Conservation (phyloP, 2,888 invertebrate species). For the Limenitis camilla region DNA sequence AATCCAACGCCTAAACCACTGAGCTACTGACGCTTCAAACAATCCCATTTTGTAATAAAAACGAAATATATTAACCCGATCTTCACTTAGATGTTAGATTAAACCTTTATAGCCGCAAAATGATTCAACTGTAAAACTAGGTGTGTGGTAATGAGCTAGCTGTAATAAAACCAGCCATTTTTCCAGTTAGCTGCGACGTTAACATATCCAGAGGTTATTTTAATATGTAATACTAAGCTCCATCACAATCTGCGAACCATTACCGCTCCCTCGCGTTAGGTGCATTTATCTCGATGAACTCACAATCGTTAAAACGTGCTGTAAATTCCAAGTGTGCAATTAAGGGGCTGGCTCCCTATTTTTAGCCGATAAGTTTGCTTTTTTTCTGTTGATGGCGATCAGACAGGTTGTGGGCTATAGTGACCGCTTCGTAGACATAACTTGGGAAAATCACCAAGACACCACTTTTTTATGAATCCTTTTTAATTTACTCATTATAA, state of each 20-base stretch:
- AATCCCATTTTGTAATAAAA: too few relatives aligned
- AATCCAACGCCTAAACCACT: too few relatives aligned
- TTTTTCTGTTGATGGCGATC: constrained; percentile 37
- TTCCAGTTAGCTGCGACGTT: background rate
- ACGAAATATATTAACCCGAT: too few relatives aligned
- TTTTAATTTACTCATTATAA: background rate
- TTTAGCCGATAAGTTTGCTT: constrained; percentile 53
- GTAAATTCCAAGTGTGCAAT: constrained; percentile 65
- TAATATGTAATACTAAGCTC: constrained; percentile 39
- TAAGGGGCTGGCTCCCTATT: constrained; percentile 59
- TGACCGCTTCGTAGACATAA: constrained; percentile 30
- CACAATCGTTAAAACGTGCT: constrained; percentile 57
- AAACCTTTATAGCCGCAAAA: too few relatives aligned
- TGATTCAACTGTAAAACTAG: too few relatives aligned
- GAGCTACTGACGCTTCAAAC: too few relatives aligned
- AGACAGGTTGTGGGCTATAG: constrained; percentile 37
- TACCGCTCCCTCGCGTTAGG: constrained; percentile 38
- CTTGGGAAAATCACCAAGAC: constrained; percentile 17
- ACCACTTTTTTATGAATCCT: constrained; percentile 7
- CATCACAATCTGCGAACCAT: constrained; percentile 35
- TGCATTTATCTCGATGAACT: constrained; percentile 35
- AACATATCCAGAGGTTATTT: constrained; percentile 28
- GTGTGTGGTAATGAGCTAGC: too few relatives aligned
- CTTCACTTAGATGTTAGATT: too few relatives aligned
- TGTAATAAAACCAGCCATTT: too few relatives aligned